phyloP scores from a whole-genome alignment of 2,888 invertebrate genomes.

The Gastracanthus pulcherrimus region DNA sequence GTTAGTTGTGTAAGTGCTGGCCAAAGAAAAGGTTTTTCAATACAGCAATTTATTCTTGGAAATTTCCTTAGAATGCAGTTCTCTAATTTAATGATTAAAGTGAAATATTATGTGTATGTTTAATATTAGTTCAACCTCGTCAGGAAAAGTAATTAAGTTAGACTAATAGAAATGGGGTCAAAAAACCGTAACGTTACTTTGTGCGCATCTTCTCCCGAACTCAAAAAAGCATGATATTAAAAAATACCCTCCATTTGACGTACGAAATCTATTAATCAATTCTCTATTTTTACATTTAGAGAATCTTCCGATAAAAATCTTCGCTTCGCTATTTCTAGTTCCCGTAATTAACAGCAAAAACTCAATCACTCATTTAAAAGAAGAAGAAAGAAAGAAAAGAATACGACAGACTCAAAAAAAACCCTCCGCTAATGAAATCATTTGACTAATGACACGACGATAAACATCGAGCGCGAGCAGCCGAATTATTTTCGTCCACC shows the following conservation, averaged over 20 bases:
- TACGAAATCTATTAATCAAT: no score
- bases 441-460: conserved; percentile 51
- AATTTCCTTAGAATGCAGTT: no score
- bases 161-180: no score
- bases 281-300: conserved; percentile 29
- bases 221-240: not conserved
- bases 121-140: no score
- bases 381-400: not conserved
- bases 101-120: no score
- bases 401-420: conserved; percentile 23
- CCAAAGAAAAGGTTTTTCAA: no score
- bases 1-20: no score
- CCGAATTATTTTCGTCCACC: conserved; percentile 7
- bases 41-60: not conserved
- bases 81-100: no score
- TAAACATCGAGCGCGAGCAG: not conserved
- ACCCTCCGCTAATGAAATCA: conserved; percentile 51
- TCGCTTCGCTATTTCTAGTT: conserved; percentile 24
- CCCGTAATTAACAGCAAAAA: conserved; percentile 36
- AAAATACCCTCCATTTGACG: no score
- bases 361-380: conserved; percentile 24
- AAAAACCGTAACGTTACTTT: no score
- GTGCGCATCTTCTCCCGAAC: no score
- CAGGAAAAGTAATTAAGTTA: no score
- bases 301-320: conserved; percentile 35